These are phyloP conservation scores for Chironomus riparius DNA, from an alignment of 2,888 invertebrate genomes.

Conservation along the genomic window DNA sequence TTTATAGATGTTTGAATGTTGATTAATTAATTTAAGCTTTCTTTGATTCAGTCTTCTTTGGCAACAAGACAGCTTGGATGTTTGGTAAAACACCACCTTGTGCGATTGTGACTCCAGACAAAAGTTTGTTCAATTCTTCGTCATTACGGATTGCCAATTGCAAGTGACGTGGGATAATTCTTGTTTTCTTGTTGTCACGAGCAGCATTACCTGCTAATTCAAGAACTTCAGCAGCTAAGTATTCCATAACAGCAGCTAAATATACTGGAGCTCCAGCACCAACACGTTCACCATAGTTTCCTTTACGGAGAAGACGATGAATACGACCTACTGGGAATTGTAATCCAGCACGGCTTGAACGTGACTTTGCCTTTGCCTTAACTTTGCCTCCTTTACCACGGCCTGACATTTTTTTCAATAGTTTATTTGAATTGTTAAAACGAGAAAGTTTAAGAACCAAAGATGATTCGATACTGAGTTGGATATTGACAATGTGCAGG, in stretches of 20 bases:
- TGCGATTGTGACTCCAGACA: neutral
- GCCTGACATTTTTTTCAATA: neutral
- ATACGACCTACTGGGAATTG: constrained; percentile 41
- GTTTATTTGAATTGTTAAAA: neutral
- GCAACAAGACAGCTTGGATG: neutral
- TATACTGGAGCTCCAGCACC: constrained; percentile 45
- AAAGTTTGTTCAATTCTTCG: neutral
- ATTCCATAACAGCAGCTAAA: constrained; percentile 52
- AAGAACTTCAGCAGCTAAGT: constrained; percentile 58
- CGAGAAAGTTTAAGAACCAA: neutral
- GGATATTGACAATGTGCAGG: neutral
- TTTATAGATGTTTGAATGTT: neutral
- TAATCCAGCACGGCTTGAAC: constrained; percentile 45
- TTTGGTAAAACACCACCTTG: neutral
- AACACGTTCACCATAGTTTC: constrained; percentile 47
- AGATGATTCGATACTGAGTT: neutral
- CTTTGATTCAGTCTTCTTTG: neutral
- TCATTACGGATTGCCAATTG: neutral
- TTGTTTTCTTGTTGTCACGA: constrained; percentile 54
- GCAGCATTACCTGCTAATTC: constrained; percentile 55
- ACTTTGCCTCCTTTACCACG: neutral
- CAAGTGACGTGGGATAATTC: constrained; percentile 31
- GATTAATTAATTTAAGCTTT: neutral
- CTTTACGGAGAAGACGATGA: constrained; percentile 42
- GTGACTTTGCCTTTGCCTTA: constrained; percentile 28